phyloP scores from a whole-genome alignment of 2,113 vertebrate genomes.

The Lamprotornis superbus region DNA sequence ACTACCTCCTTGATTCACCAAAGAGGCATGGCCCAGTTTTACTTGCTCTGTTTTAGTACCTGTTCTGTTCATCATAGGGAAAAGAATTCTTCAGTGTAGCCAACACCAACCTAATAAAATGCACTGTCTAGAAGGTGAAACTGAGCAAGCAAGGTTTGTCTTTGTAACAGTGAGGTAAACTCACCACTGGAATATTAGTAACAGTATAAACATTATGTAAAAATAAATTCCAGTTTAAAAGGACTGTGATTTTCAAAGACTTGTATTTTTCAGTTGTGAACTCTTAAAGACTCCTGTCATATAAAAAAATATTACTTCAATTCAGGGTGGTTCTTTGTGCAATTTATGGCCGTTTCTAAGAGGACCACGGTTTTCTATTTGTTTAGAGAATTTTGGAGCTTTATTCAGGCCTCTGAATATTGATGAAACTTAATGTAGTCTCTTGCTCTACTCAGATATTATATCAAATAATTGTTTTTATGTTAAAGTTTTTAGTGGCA shows the following conservation, averaged over 20 bases:
- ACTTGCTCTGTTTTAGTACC: fast-evolving
- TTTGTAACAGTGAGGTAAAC: background rate
- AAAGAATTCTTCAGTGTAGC: background rate
- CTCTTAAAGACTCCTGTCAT: background rate
- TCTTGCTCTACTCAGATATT: background rate
- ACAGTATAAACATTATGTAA: background rate
- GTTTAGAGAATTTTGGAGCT: background rate
- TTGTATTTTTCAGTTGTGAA: background rate
- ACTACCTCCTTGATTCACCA: background rate
- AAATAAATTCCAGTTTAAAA: background rate
- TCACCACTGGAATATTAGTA: background rate
- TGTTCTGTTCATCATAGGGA: background rate
- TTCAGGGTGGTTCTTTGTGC: background rate
- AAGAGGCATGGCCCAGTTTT: background rate
- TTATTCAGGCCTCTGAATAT: background rate
- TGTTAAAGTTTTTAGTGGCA: background rate
- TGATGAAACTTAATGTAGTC: background rate
- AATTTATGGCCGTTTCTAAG: background rate
- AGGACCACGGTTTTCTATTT: background rate
- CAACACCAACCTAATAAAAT: background rate
- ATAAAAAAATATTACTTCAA: background rate
- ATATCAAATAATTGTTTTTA: background rate
- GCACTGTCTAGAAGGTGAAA: background rate
- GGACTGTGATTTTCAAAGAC: background rate
- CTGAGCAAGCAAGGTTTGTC: background rate